Evolutionary conservation across 2,113 vertebrate genomes (phyloP).

Genomic region (Meleagris gallopavo): DNA sequence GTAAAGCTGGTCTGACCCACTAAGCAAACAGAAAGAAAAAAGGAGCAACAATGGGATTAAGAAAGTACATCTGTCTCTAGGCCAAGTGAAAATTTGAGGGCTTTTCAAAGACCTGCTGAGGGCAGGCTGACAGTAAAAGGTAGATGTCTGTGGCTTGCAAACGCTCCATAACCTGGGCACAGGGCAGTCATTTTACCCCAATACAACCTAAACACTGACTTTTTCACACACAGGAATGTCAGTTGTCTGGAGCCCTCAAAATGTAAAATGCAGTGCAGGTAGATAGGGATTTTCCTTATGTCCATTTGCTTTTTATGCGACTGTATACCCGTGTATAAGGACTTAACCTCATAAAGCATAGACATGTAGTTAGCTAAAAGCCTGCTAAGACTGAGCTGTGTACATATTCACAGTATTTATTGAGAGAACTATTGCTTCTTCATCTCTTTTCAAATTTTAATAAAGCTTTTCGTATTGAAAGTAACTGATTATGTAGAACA

Average conservation of each 20-base stretch:
- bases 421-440: background rate
- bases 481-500: background rate
- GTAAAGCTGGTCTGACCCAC: background rate
- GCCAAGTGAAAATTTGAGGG: background rate
- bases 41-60: background rate
- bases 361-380: background rate
- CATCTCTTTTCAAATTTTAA: background rate
- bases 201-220: background rate
- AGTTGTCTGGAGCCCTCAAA: background rate
- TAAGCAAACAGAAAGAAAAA: background rate
- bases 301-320: background rate
- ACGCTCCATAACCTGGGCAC: background rate
- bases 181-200: background rate
- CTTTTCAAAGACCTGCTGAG: background rate
- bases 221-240: background rate
- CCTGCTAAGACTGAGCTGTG: background rate
- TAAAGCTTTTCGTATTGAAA: background rate
- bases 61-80: background rate
- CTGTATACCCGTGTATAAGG: background rate
- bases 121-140: background rate
- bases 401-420: background rate
- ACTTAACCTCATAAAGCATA: background rate
- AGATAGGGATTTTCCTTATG: background rate
- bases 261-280: fast-evolving
- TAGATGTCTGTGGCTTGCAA: background rate